These are phyloP conservation scores for Mormyrus proboscirostris DNA, from an alignment of 2,797 vertebrate species.

Conservation along the genomic window DNA sequence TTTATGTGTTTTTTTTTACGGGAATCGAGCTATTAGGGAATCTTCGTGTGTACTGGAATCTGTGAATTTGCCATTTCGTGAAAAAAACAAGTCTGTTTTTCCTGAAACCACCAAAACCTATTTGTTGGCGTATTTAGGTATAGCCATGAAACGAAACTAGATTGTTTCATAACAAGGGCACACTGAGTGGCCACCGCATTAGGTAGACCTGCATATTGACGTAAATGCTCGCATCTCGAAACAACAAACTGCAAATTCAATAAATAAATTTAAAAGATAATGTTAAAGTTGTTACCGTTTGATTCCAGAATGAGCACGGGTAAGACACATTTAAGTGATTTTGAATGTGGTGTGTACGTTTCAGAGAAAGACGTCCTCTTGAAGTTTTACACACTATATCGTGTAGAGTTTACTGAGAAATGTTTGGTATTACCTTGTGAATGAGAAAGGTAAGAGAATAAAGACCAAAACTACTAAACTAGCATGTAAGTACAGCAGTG, in stretches of 20 bases:
- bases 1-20: slow-evolving; percentile 7
- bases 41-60: neutral
- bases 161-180: neutral
- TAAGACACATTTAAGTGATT: neutral
- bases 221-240: neutral
- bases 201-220: neutral
- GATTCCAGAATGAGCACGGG: neutral
- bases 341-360: neutral
- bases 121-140: neutral
- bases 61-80: neutral
- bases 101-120: neutral
- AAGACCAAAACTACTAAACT: neutral
- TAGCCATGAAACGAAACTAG: neutral
- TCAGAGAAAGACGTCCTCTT: neutral
- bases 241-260: neutral
- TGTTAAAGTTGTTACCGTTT: neutral
- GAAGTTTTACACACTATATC: neutral
- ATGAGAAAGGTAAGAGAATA: neutral
- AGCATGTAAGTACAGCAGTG: neutral
- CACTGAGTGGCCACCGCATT: neutral
- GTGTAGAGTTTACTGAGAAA: neutral
- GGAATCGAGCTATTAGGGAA: slow-evolving; percentile 9
- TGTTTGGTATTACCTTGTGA: neutral
- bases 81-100: neutral
- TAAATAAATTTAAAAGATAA: neutral